A percentile compares a stretch with the other conserved stretches of the same genome.
These are phyloP conservation scores for Nematolebias whitei DNA, from an alignment of 2,113 vertebrate species.

Conservation along the genomic window DNA sequence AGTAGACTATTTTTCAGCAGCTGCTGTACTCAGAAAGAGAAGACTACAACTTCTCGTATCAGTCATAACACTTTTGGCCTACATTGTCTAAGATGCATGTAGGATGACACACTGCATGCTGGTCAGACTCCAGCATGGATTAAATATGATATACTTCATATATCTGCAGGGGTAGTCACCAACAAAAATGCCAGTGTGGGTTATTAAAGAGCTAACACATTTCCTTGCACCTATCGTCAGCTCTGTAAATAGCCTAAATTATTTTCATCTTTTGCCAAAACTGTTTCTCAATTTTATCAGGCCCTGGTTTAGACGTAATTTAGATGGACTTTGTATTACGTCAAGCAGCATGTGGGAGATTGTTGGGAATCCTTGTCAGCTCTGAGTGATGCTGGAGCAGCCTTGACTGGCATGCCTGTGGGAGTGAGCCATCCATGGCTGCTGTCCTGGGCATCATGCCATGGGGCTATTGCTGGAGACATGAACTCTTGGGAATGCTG, in stretches of 20 bases:
- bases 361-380: constrained; percentile 63
- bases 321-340: constrained; percentile 61
- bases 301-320: constrained; percentile 61
- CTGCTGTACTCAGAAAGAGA: background rate
- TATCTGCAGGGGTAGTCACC: constrained; percentile 51
- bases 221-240: constrained; percentile 23
- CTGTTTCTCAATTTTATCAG: constrained; percentile 51
- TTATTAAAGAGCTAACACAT: constrained; percentile 48
- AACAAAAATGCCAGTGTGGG: constrained; percentile 51
- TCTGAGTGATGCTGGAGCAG: constrained; percentile 57
- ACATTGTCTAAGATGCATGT: constrained; percentile 43
- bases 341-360: constrained; percentile 56
- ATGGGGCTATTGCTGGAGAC: constrained; percentile 77
- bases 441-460: constrained; percentile 72
- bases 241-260: constrained; percentile 55
- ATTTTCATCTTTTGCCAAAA: constrained; percentile 55
- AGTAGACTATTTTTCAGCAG: background rate
- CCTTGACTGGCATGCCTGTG: constrained; percentile 69
- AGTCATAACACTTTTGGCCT: constrained; percentile 51
- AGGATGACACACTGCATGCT: constrained; percentile 58
- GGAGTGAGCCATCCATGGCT: constrained; percentile 63
- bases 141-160: constrained; percentile 58
- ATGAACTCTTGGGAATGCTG: constrained; percentile 75
- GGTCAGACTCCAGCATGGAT: constrained; percentile 58
- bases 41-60: constrained; percentile 27